Evolutionary conservation across 1,140 invertebrate species (phyloP).

Genomic region (Caerostris extrusa): DNA sequence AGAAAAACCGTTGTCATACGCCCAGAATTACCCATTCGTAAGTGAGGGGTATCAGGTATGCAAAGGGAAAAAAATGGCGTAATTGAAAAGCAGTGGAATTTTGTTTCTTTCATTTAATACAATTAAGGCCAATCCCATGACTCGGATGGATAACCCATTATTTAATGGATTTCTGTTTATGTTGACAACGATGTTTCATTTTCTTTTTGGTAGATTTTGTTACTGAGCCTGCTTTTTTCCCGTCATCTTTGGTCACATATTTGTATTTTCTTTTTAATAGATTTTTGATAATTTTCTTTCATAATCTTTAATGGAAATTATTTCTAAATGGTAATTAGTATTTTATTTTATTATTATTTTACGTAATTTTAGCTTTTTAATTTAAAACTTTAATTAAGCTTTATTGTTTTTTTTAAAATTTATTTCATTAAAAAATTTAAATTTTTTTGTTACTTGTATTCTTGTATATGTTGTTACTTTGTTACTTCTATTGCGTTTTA

Average conservation of each 20-base stretch:
- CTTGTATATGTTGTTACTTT: too few species aligned
- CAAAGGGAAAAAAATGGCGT: constrained; percentile 16
- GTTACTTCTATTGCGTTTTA: too few species aligned
- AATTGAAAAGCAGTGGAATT: constrained; percentile 44
- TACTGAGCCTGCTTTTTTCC: neutral
- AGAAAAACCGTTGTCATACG: constrained; percentile 18
- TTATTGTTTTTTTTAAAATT: neutral
- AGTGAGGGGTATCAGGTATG: neutral
- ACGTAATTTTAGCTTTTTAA: neutral
- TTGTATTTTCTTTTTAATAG: neutral
- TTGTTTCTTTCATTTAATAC: neutral
- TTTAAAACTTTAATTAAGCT: too few species aligned
- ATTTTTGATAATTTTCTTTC: neutral
- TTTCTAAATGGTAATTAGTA: neutral
- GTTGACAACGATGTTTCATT: constrained; percentile 47
- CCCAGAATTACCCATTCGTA: neutral
- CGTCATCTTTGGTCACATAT: constrained; percentile 21
- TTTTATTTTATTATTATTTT: neutral
- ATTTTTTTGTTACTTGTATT: neutral
- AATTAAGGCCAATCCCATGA: constrained; percentile 19
- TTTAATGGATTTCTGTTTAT: constrained; percentile 21
- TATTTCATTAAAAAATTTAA: neutral
- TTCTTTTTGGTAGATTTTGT: neutral
- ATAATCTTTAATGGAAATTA: neutral
- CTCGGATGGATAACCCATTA: constrained; percentile 33